phyloP scores from a whole-genome alignment of 64 coral and sea anemone genomes.

The Montipora foliosa region DNA sequence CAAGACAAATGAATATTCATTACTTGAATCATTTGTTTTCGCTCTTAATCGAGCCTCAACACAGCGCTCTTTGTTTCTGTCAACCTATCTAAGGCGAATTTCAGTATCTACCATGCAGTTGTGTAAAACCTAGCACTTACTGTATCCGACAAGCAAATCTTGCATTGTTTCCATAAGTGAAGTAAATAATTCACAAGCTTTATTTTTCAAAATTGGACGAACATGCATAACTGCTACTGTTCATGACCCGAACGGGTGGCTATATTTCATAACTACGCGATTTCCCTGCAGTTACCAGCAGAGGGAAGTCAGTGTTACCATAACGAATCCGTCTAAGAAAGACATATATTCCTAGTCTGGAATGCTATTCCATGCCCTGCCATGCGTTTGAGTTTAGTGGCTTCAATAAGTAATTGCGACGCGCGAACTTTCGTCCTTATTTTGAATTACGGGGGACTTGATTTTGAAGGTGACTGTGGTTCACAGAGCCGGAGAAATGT shows the following conservation, averaged over 20 bases:
- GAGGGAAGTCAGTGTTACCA: background rate
- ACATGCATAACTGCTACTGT: conserved; percentile 42
- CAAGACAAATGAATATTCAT: conserved; percentile 77
- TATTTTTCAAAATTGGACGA: conserved; percentile 27
- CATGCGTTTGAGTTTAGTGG: background rate
- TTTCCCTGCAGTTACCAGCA: background rate
- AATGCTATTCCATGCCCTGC: background rate
- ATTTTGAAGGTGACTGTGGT: background rate
- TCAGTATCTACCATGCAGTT: conserved; percentile 8
- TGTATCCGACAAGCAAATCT: background rate
- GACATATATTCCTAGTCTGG: background rate
- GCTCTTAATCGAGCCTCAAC: conserved; percentile 27
- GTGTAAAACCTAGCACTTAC: background rate
- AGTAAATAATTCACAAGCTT: conserved; percentile 53
- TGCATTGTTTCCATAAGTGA: background rate
- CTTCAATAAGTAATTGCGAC: background rate
- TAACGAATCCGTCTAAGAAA: background rate
- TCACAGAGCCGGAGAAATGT: background rate
- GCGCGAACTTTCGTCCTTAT: background rate
- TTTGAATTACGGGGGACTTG: background rate
- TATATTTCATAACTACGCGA: conserved; percentile 40
- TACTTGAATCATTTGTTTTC: conserved; percentile 36
- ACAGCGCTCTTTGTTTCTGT: conserved; percentile 1
- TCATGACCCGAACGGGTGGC: conserved; percentile 46
- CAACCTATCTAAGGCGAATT: background rate